Conservation (phyloP, 2,888 invertebrate genomes). For the Hemicrepidius hirtus region DNA sequence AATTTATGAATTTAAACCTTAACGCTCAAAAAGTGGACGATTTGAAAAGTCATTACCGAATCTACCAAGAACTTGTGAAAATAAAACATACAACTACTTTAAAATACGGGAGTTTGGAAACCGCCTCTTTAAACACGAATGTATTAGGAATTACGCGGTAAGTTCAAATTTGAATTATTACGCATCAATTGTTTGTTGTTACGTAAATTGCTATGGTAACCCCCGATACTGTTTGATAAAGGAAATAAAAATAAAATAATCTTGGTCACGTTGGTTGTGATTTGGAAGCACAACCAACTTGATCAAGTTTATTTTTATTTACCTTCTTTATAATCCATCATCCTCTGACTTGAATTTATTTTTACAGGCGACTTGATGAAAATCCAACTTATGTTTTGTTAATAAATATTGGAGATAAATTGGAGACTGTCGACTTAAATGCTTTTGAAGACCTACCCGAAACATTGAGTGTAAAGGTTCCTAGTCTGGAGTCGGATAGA, state of each 20-base stretch:
- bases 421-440: conserved; percentile 21
- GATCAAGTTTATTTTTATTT: too few species aligned
- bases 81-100: conserved; percentile 74
- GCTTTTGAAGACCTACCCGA: conserved; percentile 5
- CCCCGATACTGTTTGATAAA: too few species aligned
- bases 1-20: conserved; percentile 78
- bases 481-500: conserved; percentile 31
- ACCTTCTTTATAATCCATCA: too few species aligned
- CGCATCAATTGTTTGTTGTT: too few species aligned
- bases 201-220: too few species aligned
- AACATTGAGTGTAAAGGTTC: conserved; percentile 31
- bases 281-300: too few species aligned
- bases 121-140: conserved; percentile 70
- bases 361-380: conserved; percentile 1
- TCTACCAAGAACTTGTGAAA: conserved; percentile 76
- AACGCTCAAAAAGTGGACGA: conserved; percentile 70
- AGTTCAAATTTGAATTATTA: not conserved
- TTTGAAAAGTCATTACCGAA: conserved; percentile 76
- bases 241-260: too few species aligned
- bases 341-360: not conserved
- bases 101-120: conserved; percentile 74
- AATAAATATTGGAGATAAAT: conserved; percentile 18
- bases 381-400: conserved; percentile 34
- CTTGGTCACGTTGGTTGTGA: too few species aligned
- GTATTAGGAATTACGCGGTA: conserved; percentile 42